Base-by-base conservation (phyloP, 1,140 invertebrate genomes). In the Pseudomyrmex sp. region DNA sequence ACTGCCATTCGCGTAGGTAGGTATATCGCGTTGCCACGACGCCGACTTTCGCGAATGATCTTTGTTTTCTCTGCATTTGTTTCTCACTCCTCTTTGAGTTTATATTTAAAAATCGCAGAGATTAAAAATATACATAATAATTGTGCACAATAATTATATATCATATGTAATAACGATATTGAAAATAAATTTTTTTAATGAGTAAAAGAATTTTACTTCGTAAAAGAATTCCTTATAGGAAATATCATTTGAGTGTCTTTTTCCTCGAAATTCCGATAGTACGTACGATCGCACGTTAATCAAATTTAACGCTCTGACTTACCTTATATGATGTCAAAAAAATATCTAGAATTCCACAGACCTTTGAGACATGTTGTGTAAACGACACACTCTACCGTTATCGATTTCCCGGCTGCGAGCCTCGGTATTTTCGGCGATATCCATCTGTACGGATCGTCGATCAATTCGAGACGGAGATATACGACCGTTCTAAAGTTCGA, bases 341-440 rank as follows among this genome's bases (percentile, higher is more conserved):
- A 85, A 86, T 80, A 62, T 74, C 68, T 83, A 66, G 50, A 80
- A 89, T 87, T 87, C 80, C 82, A 86, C 56, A 76, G 59, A 54
- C 35, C 48, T 23, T 72, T 80, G 79, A 56, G 85, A 74, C 61
- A 63, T 70, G 23, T 54, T 52, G 10, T n/a, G 54, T 80, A 59
- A 58, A 68, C 20, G 69, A 84, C 58, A 59, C 61, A 79, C 84
- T 79, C 74, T 82, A 44, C 44, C 82, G 69, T 80, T 84, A 87
- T 88, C 82, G 84, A 87, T 84, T 84, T 75, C 72, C 62, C 58
- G 56, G 66, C 58, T 74, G 77, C 75, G 74, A 77, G 83, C 86
- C 75, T 88, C 63, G 86, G 85, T 85, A 54, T 85, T 87, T 74
- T 66, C 12, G 54, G 87, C 59, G 66, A 88, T 84, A 79, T 70